Evolutionary conservation across 1,140 invertebrate species (phyloP), one percentile per base, ranked within the genome.

Genomic region (Diprion similis): DNA sequence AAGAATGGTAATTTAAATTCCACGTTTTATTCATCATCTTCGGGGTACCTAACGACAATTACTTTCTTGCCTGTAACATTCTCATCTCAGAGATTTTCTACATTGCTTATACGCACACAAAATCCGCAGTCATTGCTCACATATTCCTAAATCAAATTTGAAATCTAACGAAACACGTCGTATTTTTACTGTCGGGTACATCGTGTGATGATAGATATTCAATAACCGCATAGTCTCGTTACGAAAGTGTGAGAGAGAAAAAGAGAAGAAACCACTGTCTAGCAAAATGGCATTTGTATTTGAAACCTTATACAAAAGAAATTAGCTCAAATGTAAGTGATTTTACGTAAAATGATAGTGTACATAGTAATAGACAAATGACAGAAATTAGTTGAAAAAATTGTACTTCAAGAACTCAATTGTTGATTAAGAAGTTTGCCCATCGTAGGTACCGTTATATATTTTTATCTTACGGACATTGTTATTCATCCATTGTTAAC

Each of bases 401-500:
- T 65, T 15, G 74, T 66, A 79, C 74, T 78, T 76, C 75, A 77
- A 79, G 79, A 59, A 83, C 80, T 80, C 80, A 81, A 84, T 86
- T 81, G 84, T 87, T 84, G 81, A 83, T 84, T 83, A 80, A 84
- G 84, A 83, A 79, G 81, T 80, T 84, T 83, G 81, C 82, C 82
- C 81, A 82, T 81, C 82, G 85, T 87, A 85, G 85, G 81, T 82
- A 79, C 46, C 15, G 19, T 83, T 81, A 78, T 82, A 75, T 80
- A 81, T 81, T 81, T 83, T 78, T 85, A 82, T 79, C 82, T 84
- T 82, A 19, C 0, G 78, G 81, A 79, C 78, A 82, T 80, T 84
- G 84, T 86, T 83, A 85, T 86, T 37, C 24, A 86, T 79, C 78
- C 74, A 82, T 83, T 86, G 85, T 86, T 87, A 84, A 85, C 80